These are phyloP conservation scores for Erebia ligea DNA, from an alignment of 2,888 invertebrate genomes.

Conservation along the genomic window DNA sequence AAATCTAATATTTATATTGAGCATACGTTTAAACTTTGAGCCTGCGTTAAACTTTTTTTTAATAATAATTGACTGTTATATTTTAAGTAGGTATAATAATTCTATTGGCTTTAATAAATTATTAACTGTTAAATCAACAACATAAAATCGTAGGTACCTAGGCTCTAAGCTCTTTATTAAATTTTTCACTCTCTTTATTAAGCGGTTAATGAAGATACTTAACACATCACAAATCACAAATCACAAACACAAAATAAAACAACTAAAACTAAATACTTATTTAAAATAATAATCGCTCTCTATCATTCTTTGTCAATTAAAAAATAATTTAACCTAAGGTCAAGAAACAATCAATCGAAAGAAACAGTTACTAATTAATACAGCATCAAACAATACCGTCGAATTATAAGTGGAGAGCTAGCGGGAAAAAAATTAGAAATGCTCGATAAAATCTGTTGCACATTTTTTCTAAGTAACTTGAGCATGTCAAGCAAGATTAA, in stretches of 20 bases:
- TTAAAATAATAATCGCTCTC: neutral
- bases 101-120: too few relatives aligned
- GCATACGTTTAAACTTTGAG: too few relatives aligned
- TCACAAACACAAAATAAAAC: neutral
- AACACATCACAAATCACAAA: too few relatives aligned
- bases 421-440: neutral
- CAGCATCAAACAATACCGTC: conserved; percentile 48
- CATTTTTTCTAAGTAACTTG: neutral
- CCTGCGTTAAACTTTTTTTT: too few relatives aligned
- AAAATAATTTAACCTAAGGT: conserved; percentile 12
- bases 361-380: conserved; percentile 43
- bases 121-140: too few relatives aligned
- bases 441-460: neutral
- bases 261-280: neutral
- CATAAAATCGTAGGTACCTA: too few relatives aligned
- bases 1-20: too few relatives aligned
- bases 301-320: conserved; percentile 13
- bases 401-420: conserved; percentile 25
- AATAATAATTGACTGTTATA: too few relatives aligned
- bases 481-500: neutral
- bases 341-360: conserved; percentile 35
- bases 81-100: too few relatives aligned
- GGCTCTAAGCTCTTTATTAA: too few relatives aligned
- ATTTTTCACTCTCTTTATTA: neutral
- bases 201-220: neutral